A percentile compares a stretch with the other conserved stretches of the same genome.
phyloP scores from a whole-genome alignment of 2,888 invertebrate genomes.

The Orthosia gracilis region DNA sequence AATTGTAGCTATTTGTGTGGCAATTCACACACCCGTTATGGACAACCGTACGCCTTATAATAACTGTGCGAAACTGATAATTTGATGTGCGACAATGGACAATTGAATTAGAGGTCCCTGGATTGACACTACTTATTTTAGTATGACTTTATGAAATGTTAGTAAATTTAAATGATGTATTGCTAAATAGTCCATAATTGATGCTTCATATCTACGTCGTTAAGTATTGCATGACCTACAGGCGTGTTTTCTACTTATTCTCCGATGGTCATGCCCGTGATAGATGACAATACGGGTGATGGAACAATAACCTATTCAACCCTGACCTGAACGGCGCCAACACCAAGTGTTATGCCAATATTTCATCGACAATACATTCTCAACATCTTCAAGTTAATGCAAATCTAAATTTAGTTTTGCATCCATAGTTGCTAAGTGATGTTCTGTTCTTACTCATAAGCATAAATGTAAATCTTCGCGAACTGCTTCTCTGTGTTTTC shows the following conservation, averaged over 20 bases:
- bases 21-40: conserved; percentile 51
- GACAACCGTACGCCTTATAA: conserved; percentile 32
- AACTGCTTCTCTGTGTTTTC: conserved; percentile 51
- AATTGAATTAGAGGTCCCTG: conserved; percentile 53
- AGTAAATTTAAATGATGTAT: conserved; percentile 2
- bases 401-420: conserved; percentile 34
- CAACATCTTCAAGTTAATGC: conserved; percentile 38
- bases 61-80: conserved; percentile 57
- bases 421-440: conserved; percentile 21
- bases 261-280: conserved; percentile 13
- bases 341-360: conserved; percentile 25
- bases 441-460: conserved; percentile 36
- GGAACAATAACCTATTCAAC: conserved; percentile 15
- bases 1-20: conserved; percentile 39
- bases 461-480: conserved; percentile 42
- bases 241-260: conserved; percentile 12
- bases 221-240: conserved; percentile 11
- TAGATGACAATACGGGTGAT: conserved; percentile 50
- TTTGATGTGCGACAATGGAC: conserved; percentile 53
- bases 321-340: conserved; percentile 34
- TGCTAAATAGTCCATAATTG: conserved; percentile 21
- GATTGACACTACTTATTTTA: conserved; percentile 26
- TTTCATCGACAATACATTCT: conserved; percentile 31
- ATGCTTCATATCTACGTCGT: conserved; percentile 3
- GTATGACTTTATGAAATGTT: conserved; percentile 14